Percentiles rank a stretch among this genome's conserved stretches.
These are phyloP conservation scores for Acinonyx jubatus DNA, from an alignment of 2,113 vertebrate genomes.

Conservation along the genomic window DNA sequence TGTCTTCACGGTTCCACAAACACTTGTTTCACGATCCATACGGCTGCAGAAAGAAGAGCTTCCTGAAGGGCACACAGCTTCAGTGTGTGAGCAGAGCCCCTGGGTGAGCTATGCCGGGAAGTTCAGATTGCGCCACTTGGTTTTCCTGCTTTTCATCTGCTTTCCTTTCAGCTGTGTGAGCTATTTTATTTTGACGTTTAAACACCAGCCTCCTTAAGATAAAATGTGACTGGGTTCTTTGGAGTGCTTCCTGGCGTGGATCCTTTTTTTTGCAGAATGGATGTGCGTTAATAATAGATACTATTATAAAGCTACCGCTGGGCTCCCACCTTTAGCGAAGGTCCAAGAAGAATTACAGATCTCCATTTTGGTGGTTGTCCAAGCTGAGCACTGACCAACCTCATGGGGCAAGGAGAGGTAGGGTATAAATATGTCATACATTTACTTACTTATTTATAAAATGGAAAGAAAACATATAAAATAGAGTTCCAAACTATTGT, in stretches of 20 bases:
- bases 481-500: not conserved
- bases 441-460: slow-evolving; percentile 37
- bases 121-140: not conserved
- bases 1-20: not conserved
- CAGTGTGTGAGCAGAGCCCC: not conserved
- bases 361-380: not conserved
- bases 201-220: slow-evolving; percentile 65
- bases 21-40: not conserved
- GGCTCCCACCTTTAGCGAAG: slow-evolving; percentile 49
- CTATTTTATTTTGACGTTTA: slow-evolving; percentile 67
- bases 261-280: slow-evolving; percentile 57
- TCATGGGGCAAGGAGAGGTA: not conserved
- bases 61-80: not conserved
- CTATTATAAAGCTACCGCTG: slow-evolving; percentile 60
- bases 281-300: slow-evolving; percentile 63
- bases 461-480: not conserved
- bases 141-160: not conserved
- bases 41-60: not conserved
- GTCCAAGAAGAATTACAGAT: not conserved
- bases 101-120: not conserved
- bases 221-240: slow-evolving; percentile 63
- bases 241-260: slow-evolving; percentile 72
- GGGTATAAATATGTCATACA: not conserved
- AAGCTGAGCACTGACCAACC: not conserved
- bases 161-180: slow-evolving; percentile 17